These are phyloP conservation scores for Tachyglossus aculeatus DNA, from an alignment of 2,797 vertebrate genomes.

Conservation along the genomic window DNA sequence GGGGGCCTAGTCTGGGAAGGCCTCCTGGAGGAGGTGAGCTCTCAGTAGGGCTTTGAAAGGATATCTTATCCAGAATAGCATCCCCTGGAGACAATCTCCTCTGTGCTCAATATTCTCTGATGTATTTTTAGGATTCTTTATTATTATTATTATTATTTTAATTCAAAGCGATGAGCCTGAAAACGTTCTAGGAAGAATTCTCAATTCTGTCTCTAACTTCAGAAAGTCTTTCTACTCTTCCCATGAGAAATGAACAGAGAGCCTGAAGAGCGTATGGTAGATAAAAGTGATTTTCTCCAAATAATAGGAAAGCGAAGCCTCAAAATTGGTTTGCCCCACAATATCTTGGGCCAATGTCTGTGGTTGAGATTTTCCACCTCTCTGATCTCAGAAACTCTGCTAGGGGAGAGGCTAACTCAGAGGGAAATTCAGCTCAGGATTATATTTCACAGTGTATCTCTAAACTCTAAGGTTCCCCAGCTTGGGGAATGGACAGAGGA, in stretches of 20 bases:
- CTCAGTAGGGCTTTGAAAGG: too few relatives aligned
- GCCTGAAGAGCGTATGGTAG: constrained; percentile 11
- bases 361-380: neutral
- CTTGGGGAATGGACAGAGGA: neutral
- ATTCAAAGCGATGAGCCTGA: neutral
- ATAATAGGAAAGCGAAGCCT: constrained; percentile 4
- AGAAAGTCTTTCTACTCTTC: neutral
- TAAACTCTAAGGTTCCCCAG: neutral
- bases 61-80: too few relatives aligned
- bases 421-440: neutral
- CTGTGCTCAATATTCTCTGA: neutral
- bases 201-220: constrained; percentile 18
- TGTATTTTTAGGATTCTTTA: neutral
- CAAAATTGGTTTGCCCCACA: constrained; percentile 12
- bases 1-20: too few relatives aligned
- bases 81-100: too few relatives aligned
- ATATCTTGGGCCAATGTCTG: constrained; percentile 7
- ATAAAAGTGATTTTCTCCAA: constrained; percentile 29
- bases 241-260: constrained; percentile 46
- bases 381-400: neutral
- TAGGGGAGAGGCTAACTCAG: neutral
- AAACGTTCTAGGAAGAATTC: neutral
- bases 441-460: neutral
- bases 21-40: too few relatives aligned
- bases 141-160: neutral